These are phyloP conservation scores for Actias luna DNA, from an alignment of 2,888 invertebrate species.

Conservation along the genomic window DNA sequence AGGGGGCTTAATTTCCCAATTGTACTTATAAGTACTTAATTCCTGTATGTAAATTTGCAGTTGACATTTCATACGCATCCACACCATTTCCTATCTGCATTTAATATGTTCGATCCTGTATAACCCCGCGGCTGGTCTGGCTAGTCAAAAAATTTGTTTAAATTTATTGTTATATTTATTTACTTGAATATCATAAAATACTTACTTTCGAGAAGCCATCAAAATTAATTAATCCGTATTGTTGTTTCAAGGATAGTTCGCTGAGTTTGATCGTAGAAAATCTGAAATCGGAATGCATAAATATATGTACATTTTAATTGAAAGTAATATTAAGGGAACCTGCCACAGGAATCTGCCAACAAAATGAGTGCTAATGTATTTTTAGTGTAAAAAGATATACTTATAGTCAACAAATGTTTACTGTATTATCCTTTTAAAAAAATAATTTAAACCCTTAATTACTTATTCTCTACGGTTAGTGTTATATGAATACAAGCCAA, in stretches of 20 bases:
- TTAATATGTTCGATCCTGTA: not conserved
- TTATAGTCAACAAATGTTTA: too few species aligned
- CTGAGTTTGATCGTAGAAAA: not conserved
- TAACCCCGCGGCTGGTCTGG: not conserved
- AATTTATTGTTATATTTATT: too few species aligned
- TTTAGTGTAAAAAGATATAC: too few species aligned
- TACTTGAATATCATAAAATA: not conserved
- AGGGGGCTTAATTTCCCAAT: constrained; percentile 11
- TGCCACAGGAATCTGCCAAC: too few species aligned
- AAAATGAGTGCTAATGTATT: too few species aligned
- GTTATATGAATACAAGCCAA: too few species aligned
- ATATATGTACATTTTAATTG: too few species aligned
- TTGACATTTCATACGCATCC: not conserved
- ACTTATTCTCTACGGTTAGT: too few species aligned
- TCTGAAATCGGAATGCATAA: too few species aligned
- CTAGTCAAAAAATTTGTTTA: not conserved
- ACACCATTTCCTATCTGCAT: not conserved
- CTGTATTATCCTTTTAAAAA: too few species aligned
- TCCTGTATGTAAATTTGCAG: constrained; percentile 1
- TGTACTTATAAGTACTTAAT: not conserved
- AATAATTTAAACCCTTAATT: too few species aligned
- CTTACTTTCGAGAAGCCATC: not conserved
- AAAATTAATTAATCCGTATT: not conserved
- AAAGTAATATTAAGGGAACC: too few species aligned
- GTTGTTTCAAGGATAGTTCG: not conserved